Conservation (phyloP, 2,797 vertebrate species). For the Takifugu ocellatus region DNA sequence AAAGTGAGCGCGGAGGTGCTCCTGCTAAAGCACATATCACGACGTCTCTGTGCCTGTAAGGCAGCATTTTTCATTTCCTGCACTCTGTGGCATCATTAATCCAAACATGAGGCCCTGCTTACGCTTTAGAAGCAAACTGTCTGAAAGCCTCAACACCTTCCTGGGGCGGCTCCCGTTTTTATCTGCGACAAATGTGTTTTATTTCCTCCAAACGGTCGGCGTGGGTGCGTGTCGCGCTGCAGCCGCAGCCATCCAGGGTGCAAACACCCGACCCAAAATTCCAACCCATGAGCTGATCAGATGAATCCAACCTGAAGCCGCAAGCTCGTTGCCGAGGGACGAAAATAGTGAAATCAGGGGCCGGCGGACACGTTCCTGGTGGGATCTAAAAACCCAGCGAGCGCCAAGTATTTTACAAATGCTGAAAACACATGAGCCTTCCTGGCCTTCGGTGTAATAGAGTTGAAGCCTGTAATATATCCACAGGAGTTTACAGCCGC, state of each 20-base stretch:
- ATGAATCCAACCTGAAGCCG: no score
- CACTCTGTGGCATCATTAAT: slow-evolving; percentile 32
- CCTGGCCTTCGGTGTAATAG: no score
- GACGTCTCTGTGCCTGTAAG: slow-evolving; percentile 16
- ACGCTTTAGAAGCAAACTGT: slow-evolving; percentile 7
- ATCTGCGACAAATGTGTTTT: slow-evolving; percentile 22
- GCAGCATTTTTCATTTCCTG: slow-evolving; percentile 32
- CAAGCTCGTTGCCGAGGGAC: no score
- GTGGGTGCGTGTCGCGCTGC: no score
- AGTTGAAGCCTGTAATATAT: slow-evolving; percentile 4
- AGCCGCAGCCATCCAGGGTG: no score
- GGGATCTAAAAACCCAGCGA: no score
- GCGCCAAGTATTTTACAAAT: no score
- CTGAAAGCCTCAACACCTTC: slow-evolving; percentile 25
- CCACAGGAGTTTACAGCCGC: slow-evolving; percentile 14
- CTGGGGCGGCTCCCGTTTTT: slow-evolving; percentile 16
- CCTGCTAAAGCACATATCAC: slow-evolving; percentile 11
- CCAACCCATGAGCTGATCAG: no score
- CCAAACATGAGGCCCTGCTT: slow-evolving; percentile 19
- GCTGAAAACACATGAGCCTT: no score
- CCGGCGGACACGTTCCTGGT: no score
- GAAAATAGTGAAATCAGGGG: neutral
- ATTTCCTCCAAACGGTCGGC: no score
- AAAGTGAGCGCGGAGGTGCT: slow-evolving; percentile 11
- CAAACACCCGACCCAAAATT: no score